A percentile compares a stretch with the other conserved stretches of the same genome.
Evolutionary conservation across 2,888 invertebrate species (phyloP).

Genomic region (Sisyra terminalis): DNA sequence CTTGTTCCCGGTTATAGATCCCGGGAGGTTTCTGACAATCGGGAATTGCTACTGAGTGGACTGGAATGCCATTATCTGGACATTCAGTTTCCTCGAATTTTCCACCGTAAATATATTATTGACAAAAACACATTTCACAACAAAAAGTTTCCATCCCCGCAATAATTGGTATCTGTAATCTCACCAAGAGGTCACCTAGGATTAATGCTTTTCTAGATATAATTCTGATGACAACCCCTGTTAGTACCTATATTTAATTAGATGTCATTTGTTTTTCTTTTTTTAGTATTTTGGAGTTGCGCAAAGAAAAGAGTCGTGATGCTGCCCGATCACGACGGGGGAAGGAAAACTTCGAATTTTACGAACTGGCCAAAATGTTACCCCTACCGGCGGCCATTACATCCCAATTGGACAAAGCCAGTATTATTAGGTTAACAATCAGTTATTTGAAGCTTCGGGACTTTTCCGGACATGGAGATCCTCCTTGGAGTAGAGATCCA

Average conservation of each 20-base stretch:
- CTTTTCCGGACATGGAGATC: constrained; percentile 91
- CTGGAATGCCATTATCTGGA: no score
- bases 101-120: no score
- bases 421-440: constrained; percentile 90
- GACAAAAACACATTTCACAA: no score
- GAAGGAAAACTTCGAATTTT: constrained; percentile 93
- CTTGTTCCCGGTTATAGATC: no score
- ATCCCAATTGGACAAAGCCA: constrained; percentile 88
- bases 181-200: not conserved
- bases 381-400: constrained; percentile 83
- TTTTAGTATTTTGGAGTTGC: constrained; percentile 84
- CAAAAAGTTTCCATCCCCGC: no score
- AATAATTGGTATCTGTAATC: not conserved
- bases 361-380: constrained; percentile 88
- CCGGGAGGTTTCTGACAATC: no score
- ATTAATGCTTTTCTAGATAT: not conserved
- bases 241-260: not conserved
- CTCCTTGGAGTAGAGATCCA: constrained; percentile 81
- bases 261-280: no score
- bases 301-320: constrained; percentile 87
- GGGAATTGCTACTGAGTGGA: no score
- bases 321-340: constrained; percentile 83
- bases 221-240: not conserved
- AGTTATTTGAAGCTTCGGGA: constrained; percentile 88
- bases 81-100: no score